Evolutionary conservation across 2,888 invertebrate species (phyloP).

Genomic region (Pimpla rufipes): DNA sequence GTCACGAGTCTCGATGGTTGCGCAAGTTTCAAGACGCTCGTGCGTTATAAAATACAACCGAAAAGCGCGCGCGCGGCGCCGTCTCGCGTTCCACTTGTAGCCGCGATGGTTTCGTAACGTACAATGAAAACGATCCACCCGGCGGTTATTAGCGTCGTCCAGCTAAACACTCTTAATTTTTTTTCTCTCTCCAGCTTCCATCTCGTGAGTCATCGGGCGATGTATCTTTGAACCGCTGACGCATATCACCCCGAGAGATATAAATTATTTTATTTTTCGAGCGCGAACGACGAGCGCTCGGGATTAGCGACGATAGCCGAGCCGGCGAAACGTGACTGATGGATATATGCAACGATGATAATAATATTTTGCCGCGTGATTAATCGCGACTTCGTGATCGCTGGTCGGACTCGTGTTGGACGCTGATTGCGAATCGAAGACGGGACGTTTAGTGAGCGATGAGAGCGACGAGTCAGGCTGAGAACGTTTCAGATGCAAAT

Average conservation of each 20-base stretch:
- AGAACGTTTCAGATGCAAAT: too few species aligned
- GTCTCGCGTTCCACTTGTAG: constrained; percentile 30
- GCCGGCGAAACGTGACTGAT: constrained; percentile 2
- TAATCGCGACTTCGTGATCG: constrained; percentile 55
- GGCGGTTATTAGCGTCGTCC: constrained; percentile 40
- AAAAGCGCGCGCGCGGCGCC: not conserved
- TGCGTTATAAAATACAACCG: constrained; percentile 10
- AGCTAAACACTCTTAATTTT: constrained; percentile 23
- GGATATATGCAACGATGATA: too few species aligned
- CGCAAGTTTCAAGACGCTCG: constrained; percentile 22
- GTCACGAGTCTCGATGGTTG: constrained; percentile 18
- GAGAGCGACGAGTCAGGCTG: not conserved
- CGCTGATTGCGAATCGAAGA: not conserved
- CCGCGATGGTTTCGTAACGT: constrained; percentile 42
- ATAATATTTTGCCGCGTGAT: constrained; percentile 26
- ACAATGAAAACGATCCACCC: constrained; percentile 31
- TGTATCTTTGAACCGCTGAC: constrained; percentile 34
- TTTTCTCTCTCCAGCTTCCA: not conserved
- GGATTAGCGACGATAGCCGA: constrained; percentile 14
- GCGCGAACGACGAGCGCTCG: constrained; percentile 17
- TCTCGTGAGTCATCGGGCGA: constrained; percentile 39
- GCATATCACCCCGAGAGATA: constrained; percentile 20
- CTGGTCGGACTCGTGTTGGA: not conserved
- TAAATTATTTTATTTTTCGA: constrained; percentile 29
- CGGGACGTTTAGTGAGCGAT: constrained; percentile 30